Conservation (phyloP, 2,888 invertebrate species). For the Euzetes globulus region DNA sequence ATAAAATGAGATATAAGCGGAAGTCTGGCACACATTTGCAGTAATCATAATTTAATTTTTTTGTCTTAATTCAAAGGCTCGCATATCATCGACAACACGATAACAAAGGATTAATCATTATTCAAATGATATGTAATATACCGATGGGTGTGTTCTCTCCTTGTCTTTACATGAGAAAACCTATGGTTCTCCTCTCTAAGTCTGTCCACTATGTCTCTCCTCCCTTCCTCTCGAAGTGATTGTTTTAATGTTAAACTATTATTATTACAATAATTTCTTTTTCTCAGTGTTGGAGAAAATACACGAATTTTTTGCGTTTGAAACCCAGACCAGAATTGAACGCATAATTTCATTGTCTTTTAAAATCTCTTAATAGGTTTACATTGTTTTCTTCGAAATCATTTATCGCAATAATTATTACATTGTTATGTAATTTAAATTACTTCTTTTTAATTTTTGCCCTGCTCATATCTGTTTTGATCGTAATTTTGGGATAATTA, state of each 20-base stretch:
- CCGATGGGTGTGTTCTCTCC: neutral
- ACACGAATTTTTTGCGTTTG: neutral
- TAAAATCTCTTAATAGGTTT: neutral
- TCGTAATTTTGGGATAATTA: no score
- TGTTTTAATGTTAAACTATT: no score
- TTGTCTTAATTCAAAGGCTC: neutral
- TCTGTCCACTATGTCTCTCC: no score
- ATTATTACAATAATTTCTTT: no score
- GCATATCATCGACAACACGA: neutral
- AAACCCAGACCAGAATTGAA: no score
- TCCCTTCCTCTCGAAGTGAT: no score
- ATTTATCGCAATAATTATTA: neutral
- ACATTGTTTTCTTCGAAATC: neutral
- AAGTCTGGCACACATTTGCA: neutral
- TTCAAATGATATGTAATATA: neutral
- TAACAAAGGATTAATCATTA: neutral
- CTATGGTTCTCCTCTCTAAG: no score
- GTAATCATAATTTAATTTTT: neutral
- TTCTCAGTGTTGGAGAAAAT: no score
- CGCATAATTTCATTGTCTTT: neutral
- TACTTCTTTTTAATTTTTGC: no score
- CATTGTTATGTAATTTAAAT: no score
- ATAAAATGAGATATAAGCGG: neutral
- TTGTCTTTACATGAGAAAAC: no score
- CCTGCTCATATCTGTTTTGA: no score